Conservation (phyloP, 1,140 invertebrate species). For the Anadara kagoshimensis region DNA sequence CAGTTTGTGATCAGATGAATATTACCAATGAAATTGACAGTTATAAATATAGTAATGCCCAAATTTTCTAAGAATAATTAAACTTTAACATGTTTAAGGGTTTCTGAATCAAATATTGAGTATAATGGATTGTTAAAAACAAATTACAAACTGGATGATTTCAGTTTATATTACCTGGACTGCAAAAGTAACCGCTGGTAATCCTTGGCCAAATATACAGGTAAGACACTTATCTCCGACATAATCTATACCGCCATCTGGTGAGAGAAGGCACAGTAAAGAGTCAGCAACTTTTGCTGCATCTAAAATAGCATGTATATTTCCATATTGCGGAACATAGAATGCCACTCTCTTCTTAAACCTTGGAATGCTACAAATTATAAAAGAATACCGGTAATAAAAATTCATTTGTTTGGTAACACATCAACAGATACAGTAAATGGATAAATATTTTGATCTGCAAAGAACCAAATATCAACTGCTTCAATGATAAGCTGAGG, state of each 20-base stretch:
- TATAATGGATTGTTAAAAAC: neutral
- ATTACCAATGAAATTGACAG: too few species aligned
- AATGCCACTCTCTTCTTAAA: constrained; percentile 91
- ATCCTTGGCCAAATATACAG: constrained; percentile 86
- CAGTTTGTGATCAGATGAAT: too few species aligned
- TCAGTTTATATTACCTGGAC: constrained; percentile 77
- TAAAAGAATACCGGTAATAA: too few species aligned
- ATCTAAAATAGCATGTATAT: constrained; percentile 87
- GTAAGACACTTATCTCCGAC: constrained; percentile 85
- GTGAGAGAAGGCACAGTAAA: constrained; percentile 84
- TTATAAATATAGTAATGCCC: too few species aligned
- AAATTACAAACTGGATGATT: neutral
- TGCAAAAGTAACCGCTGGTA: constrained; percentile 85
- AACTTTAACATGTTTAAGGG: too few species aligned
- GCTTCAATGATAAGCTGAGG: too few species aligned
- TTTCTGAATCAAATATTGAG: too few species aligned
- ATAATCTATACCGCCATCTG: constrained; percentile 79
- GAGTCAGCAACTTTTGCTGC: constrained; percentile 89
- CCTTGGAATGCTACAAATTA: constrained; percentile 81
- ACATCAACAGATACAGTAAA: too few species aligned
- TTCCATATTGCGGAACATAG: constrained; percentile 80
- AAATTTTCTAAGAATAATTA: too few species aligned
- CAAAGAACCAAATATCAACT: too few species aligned
- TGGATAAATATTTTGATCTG: too few species aligned
- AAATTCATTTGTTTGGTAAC: too few species aligned